These are phyloP conservation scores for Thamnophis sirtalis DNA, from an alignment of 2,113 vertebrate genomes.

Conservation along the genomic window DNA sequence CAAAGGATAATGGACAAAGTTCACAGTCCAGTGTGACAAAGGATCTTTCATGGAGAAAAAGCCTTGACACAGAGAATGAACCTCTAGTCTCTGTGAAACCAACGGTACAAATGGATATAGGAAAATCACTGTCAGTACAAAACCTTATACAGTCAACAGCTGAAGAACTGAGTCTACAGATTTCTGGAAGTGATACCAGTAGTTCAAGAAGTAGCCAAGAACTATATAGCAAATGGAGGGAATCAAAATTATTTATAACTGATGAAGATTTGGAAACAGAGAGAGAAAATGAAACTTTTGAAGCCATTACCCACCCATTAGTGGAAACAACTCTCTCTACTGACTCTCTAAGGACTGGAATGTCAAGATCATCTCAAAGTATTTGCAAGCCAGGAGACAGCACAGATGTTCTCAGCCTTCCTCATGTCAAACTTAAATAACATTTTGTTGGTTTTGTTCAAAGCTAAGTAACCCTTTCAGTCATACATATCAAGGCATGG, in stretches of 20 bases:
- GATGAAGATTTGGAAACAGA: constrained; percentile 83
- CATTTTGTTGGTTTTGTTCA: constrained; percentile 64
- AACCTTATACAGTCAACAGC: constrained; percentile 82
- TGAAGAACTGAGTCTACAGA: constrained; percentile 75
- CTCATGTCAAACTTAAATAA: constrained; percentile 90
- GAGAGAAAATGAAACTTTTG: constrained; percentile 72
- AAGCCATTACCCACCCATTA: constrained; percentile 71
- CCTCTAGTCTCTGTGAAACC: constrained; percentile 77
- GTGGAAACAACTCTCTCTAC: constrained; percentile 74
- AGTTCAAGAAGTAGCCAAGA: constrained; percentile 77
- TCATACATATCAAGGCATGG: constrained; percentile 85
- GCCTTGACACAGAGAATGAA: constrained; percentile 84
- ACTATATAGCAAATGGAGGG: constrained; percentile 83
- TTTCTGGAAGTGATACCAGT: constrained; percentile 82
- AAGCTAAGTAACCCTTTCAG: constrained; percentile 76
- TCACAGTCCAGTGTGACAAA: constrained; percentile 71
- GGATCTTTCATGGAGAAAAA: constrained; percentile 82
- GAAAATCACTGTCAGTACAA: constrained; percentile 92
- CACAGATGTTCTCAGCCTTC: constrained; percentile 82
- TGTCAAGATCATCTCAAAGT: constrained; percentile 77
- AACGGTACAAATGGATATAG: constrained; percentile 71
- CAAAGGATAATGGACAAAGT: constrained; percentile 72
- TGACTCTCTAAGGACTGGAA: constrained; percentile 86
- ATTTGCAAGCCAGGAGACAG: constrained; percentile 73
- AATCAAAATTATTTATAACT: constrained; percentile 90